A percentile compares a stretch with the other conserved stretches of the same genome.
Conservation (phyloP, 2,888 invertebrate species). For the Xiphydria camelus region DNA sequence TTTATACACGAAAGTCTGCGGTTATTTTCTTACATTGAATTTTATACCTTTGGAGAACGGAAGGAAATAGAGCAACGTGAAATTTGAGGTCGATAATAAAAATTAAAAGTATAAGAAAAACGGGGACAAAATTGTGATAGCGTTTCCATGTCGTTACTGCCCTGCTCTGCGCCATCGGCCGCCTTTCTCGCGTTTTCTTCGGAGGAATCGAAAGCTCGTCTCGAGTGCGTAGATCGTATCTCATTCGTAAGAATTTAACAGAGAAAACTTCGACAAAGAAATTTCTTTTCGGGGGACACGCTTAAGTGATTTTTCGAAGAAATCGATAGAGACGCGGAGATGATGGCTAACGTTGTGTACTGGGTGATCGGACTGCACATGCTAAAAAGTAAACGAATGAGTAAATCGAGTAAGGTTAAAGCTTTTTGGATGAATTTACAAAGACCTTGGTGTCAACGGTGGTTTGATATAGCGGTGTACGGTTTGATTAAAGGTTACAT, state of each 20-base stretch:
- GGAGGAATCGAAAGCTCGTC: too few relatives aligned
- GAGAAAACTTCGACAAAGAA: too few relatives aligned
- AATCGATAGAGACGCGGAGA: slow-evolving; percentile 38
- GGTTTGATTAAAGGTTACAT: slow-evolving; percentile 16
- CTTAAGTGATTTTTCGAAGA: too few relatives aligned
- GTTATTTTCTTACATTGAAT: neutral
- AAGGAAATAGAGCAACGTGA: neutral
- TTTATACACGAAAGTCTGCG: neutral
- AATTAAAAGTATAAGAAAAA: slow-evolving; percentile 2
- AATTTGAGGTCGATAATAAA: neutral
- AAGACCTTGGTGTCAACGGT: slow-evolving; percentile 28
- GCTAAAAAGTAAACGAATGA: slow-evolving; percentile 20
- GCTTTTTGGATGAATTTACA: slow-evolving; percentile 33
- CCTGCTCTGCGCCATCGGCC: slow-evolving; percentile 31
- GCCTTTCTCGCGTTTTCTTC: too few relatives aligned
- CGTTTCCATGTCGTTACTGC: slow-evolving; percentile 37
- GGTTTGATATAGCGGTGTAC: slow-evolving; percentile 25
- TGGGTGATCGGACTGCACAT: slow-evolving; percentile 28
- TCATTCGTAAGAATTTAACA: too few relatives aligned
- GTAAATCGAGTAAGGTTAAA: slow-evolving; percentile 21
- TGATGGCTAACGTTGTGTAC: slow-evolving; percentile 24
- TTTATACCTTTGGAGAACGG: neutral
- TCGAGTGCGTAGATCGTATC: too few relatives aligned
- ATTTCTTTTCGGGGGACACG: too few relatives aligned
- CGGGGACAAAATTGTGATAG: slow-evolving; percentile 26